Conservation (phyloP, 2,113 vertebrate species). For the Aegotheles bennettii region DNA sequence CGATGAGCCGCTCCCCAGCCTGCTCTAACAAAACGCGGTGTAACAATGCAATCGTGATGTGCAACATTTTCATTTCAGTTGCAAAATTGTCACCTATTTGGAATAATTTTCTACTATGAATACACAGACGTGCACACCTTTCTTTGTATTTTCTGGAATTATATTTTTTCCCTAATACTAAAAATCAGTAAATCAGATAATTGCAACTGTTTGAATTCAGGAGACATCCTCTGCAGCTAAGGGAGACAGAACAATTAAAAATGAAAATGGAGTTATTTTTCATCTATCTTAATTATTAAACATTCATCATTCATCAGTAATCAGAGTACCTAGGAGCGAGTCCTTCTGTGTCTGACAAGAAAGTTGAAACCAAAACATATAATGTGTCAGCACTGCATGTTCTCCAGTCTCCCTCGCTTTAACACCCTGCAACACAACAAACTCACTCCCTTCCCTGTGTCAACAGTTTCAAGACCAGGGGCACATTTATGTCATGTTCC, state of each 20-base stretch:
- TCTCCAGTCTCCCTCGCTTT: background rate
- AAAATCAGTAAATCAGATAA: background rate
- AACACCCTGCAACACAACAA: background rate
- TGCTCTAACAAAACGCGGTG: background rate
- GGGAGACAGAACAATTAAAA: background rate
- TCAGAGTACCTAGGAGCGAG: background rate
- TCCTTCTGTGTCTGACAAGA: background rate
- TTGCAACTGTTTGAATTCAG: background rate
- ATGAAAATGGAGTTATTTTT: background rate
- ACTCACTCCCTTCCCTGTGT: background rate
- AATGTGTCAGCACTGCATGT: background rate
- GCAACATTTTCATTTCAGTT: background rate
- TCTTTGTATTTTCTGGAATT: background rate
- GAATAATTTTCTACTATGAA: background rate
- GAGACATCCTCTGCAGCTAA: background rate
- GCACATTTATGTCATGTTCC: fast-evolving
- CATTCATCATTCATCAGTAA: background rate
- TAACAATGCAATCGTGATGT: background rate
- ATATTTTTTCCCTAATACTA: background rate
- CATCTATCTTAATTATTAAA: background rate
- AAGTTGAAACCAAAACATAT: background rate
- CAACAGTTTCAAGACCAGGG: background rate
- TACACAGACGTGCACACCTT: background rate
- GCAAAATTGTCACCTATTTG: background rate
- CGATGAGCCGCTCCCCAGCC: background rate